Evolutionary conservation across 1,140 invertebrate genomes (phyloP), one percentile per base, ranked within the genome.

Genomic region (Polypedilum pembai): DNA sequence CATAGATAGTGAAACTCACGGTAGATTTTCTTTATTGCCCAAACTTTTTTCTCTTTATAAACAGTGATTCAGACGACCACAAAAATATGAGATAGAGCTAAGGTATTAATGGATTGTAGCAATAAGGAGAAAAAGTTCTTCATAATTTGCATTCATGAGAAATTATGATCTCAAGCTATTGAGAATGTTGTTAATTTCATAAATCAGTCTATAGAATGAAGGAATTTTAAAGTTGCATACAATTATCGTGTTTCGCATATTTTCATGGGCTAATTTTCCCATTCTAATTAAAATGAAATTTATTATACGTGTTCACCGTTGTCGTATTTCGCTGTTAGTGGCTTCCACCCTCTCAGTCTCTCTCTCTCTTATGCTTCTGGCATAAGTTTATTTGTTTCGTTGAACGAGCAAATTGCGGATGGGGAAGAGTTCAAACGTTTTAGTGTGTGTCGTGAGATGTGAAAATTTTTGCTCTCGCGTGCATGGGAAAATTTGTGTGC

Each of bases 251-350:
- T 20, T 17, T 10, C 65, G 65, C 65, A 69, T 69, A 69, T 69
- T 69, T 69, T 21, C 65, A 69, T 69, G 65, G 65, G 45, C 65
- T 69, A 69, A 69, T 69, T 69, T 69, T 56, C 45, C 65, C 17
- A 69, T 69, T 69, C 65, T 69, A 69, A 69, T 69, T 69, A 69
- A 69, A 69, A 69, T 69, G 15, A 69, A 69, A 69, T 69, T 69
- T 69, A 69, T 69, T 69, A 69, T 69, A 69, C 65, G 65, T 69
- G 65, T 69, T 56, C 45, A 56, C n/a, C n/a, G n/a, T n/a, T n/a
- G n/a, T n/a, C n/a, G n/a, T 56, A 3, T 33, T 33, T 56, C 45
- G 45, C 45, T 56, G 45, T 56, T 56, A 56, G 45, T 56, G 45
- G 45, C 45, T 56, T 56, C 45, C 45, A n/a, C n/a, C n/a, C 12